Evolutionary conservation across 2,888 invertebrate genomes (phyloP), one percentile per base, ranked within the genome.

Genomic region (Halictus ligatus): DNA sequence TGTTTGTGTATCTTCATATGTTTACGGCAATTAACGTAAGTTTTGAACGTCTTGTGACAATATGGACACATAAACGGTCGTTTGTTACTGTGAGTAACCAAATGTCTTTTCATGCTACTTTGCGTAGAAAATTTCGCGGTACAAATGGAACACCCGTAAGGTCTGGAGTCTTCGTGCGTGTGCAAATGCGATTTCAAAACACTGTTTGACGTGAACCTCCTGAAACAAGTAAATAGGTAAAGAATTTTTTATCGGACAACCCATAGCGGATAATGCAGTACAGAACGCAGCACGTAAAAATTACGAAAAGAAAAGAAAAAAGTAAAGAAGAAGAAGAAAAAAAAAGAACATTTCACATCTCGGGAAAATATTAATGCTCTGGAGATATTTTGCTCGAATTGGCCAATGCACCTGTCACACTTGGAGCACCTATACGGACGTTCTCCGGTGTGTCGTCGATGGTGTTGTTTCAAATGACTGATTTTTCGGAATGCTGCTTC

Each of bases 1-100:
- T 95, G 95, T 88, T 96, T 96, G 92, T 97, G 97, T 6, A 96
- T 96, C 89, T 96, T 96, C 95, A 97, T 97, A 91, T 97, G 97
- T 88, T 96, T 97, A 89, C 96, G 96, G 92, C 97, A 97, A 91
- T 96, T 96, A 35, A 96, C 96, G 5, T 94, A 94, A n/a, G 95
- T 95, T 80, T 95, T 95, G 83, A 95, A 95, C 0, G 95, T 95
- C 84, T 94, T 95, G 73, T 94, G 94, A 85, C 95, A 95, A 54
- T 95, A 93, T 5, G 94, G 93, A 79, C 95, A 95, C 93, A 94
- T 93, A 78, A 93, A 95, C 12, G 95, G 95, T n/a, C 95, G 94
- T 83, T 95, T 95, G 75, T 95, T 95, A 71, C 95, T 95, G 83
- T 95, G 95, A 2, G 94, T 95, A 80, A 95, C 93, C 67, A 94